Percentiles rank a stretch among this genome's conserved stretches.
phyloP scores from a whole-genome alignment of 2,113 vertebrate species.

The Malaclemys terrapin region DNA sequence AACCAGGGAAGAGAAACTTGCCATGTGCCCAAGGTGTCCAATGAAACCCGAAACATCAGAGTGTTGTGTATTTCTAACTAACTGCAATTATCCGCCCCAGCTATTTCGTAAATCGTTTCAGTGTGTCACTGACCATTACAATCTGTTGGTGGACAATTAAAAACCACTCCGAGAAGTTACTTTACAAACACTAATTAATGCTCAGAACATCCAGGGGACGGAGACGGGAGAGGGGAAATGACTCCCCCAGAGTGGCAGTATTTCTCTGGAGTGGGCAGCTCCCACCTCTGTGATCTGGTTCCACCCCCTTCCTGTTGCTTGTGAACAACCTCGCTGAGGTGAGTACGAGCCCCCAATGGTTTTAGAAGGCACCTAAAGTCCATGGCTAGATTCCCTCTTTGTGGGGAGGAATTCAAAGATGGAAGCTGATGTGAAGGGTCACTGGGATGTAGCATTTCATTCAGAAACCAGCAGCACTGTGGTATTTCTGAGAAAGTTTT shows the following conservation, averaged over 20 bases:
- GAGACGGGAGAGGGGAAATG: not conserved
- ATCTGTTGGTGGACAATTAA: not conserved
- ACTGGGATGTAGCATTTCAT: not conserved
- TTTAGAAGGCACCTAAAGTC: not conserved
- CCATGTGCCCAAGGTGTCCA: fast-evolving
- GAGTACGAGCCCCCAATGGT: not conserved
- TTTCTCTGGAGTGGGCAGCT: not conserved
- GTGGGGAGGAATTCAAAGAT: not conserved
- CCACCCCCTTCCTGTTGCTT: fast-evolving
- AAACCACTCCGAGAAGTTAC: not conserved
- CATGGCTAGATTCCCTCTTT: not conserved
- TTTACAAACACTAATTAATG: not conserved
- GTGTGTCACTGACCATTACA: not conserved
- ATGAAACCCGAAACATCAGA: not conserved
- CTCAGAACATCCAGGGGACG: not conserved
- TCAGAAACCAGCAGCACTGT: not conserved
- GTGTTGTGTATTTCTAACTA: fast-evolving
- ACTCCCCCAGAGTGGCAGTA: not conserved
- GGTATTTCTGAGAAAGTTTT: not conserved
- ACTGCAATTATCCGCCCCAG: fast-evolving
- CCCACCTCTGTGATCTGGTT: not conserved
- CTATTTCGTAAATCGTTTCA: fast-evolving
- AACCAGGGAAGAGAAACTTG: not conserved
- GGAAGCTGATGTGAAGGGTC: not conserved
- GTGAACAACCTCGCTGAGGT: fast-evolving